Evolutionary conservation across 2,797 vertebrate species (phyloP).

Genomic region (Ambastaia sidthimunki): DNA sequence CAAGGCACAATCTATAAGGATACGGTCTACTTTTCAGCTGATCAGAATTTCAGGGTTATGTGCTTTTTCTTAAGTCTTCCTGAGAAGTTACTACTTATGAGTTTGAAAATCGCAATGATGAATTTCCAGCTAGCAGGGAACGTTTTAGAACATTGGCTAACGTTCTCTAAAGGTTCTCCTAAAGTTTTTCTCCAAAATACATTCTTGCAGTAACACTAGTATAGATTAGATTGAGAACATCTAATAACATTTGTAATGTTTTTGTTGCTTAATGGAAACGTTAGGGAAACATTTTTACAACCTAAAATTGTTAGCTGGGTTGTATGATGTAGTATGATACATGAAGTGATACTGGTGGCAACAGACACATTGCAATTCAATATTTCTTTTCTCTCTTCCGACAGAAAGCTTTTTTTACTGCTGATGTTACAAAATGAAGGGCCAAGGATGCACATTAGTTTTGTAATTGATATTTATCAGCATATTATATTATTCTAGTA

Average conservation of each 20-base stretch:
- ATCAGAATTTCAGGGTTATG: background rate
- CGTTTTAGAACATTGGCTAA: too few species aligned
- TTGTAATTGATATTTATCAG: background rate
- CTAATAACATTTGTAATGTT: too few species aligned
- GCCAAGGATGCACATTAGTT: background rate
- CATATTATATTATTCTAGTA: background rate
- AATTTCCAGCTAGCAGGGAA: background rate
- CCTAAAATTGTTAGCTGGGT: too few species aligned
- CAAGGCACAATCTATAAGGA: background rate
- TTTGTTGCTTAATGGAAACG: too few species aligned
- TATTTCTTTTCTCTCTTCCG: background rate
- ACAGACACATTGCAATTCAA: background rate
- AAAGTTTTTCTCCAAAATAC: too few species aligned
- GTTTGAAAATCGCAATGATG: background rate
- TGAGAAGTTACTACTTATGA: background rate
- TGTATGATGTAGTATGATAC: too few species aligned
- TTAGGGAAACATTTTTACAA: too few species aligned
- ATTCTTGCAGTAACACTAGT: too few species aligned
- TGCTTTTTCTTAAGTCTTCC: conserved; percentile 6
- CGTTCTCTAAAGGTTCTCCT: too few species aligned
- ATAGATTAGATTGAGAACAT: too few species aligned
- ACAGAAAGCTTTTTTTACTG: background rate
- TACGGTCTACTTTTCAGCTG: background rate
- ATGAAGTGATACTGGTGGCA: background rate
- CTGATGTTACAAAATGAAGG: background rate